These are phyloP conservation scores for Drosophila ezoana DNA, from an alignment of 2,888 invertebrate species.

Conservation along the genomic window DNA sequence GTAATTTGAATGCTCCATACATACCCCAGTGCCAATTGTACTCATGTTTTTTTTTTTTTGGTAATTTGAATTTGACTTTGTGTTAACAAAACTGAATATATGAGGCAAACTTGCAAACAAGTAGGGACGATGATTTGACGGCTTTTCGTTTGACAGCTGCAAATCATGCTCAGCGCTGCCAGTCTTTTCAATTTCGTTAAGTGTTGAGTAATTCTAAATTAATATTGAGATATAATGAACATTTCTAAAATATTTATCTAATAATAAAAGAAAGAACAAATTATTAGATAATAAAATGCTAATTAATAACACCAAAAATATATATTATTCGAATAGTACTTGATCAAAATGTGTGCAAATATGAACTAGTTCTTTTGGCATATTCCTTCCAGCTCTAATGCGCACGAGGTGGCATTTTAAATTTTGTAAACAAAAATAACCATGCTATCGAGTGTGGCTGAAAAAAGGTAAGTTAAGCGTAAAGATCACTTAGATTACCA, in stretches of 20 bases:
- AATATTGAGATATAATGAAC: background rate
- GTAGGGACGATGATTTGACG: conserved; percentile 81
- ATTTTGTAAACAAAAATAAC: conserved; percentile 52
- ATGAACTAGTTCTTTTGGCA: conserved; percentile 23
- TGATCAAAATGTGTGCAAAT: background rate
- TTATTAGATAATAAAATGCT: too few species aligned
- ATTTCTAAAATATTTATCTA: too few species aligned
- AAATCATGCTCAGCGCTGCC: conserved; percentile 41
- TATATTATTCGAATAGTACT: too few species aligned
- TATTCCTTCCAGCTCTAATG: conserved; percentile 7
- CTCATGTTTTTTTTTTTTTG: conserved; percentile 89
- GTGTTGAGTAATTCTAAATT: conserved; percentile 23
- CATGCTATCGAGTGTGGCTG: conserved; percentile 61
- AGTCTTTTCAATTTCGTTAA: background rate
- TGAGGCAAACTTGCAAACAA: conserved; percentile 39
- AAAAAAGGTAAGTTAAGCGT: conserved; percentile 62
- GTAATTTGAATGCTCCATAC: conserved; percentile 82
- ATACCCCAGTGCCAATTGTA: conserved; percentile 97
- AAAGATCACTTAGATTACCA: background rate
- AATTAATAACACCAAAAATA: too few species aligned
- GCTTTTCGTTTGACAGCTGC: conserved; percentile 79
- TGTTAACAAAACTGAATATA: conserved; percentile 18
- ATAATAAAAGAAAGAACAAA: too few species aligned
- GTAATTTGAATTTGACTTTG: conserved; percentile 25
- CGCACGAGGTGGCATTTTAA: conserved; percentile 53